Evolutionary conservation across 2,888 invertebrate genomes (phyloP).

Genomic region (Cephus spinipes): DNA sequence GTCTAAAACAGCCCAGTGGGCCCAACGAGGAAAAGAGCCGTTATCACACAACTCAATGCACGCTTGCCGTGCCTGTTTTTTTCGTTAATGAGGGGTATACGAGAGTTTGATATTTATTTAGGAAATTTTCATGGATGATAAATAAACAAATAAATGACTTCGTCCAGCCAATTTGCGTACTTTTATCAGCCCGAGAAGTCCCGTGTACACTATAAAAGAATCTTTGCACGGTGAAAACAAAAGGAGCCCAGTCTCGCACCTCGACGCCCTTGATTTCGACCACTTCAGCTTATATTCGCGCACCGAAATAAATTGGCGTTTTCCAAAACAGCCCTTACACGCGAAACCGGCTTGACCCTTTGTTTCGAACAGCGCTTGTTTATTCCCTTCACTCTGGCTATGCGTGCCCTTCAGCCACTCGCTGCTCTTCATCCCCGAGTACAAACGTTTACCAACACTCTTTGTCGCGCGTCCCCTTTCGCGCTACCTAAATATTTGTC

Average conservation of each 20-base stretch:
- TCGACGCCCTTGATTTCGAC: background rate
- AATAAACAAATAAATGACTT: too few relatives aligned
- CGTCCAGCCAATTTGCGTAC: background rate
- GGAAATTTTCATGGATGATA: too few relatives aligned
- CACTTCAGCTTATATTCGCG: background rate
- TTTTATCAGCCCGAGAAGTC: background rate
- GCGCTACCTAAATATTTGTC: background rate
- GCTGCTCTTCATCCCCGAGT: background rate
- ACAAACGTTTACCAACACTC: background rate
- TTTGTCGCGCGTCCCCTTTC: background rate
- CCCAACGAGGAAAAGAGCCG: background rate
- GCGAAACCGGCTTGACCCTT: conserved; percentile 1
- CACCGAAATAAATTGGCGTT: conserved; percentile 44
- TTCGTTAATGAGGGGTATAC: background rate
- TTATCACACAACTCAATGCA: conserved; percentile 21
- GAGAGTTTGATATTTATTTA: background rate
- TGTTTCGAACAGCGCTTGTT: background rate
- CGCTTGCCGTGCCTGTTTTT: conserved; percentile 5
- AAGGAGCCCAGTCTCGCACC: background rate
- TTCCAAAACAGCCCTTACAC: conserved; percentile 41
- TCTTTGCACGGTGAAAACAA: background rate
- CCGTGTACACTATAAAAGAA: background rate
- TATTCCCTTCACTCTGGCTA: background rate
- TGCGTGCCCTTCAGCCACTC: background rate
- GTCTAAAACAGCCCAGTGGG: conserved; percentile 28